These are phyloP conservation scores for Tautogolabrus adspersus DNA, from an alignment of 2,113 vertebrate species.

Conservation along the genomic window DNA sequence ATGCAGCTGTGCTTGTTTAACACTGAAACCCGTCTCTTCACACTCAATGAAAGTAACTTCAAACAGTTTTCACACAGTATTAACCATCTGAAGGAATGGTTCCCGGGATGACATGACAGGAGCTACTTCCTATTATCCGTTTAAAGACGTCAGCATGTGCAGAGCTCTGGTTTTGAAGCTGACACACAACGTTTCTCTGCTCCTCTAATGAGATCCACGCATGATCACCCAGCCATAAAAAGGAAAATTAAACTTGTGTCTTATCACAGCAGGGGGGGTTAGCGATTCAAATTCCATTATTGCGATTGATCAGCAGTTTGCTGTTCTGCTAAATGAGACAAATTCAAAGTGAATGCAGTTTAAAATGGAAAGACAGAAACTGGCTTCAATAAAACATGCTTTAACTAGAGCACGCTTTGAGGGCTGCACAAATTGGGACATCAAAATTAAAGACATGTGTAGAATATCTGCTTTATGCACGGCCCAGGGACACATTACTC, in stretches of 20 bases:
- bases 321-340: background rate
- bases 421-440: background rate
- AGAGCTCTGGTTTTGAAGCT: background rate
- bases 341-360: background rate
- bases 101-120: too few species aligned
- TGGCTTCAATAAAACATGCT: background rate
- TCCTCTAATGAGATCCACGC: background rate
- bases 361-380: constrained; percentile 1
- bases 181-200: constrained; percentile 11
- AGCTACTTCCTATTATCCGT: too few species aligned
- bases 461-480: constrained; percentile 10
- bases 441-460: background rate
- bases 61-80: too few species aligned
- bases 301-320: constrained; percentile 13
- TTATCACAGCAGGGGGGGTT: constrained; percentile 13
- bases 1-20: constrained; percentile 37
- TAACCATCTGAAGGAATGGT: too few species aligned
- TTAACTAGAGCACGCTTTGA: background rate
- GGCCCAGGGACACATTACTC: background rate
- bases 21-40: background rate
- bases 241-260: constrained; percentile 1
- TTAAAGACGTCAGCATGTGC: background rate
- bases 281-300: constrained; percentile 24
- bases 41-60: too few species aligned
- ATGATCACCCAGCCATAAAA: constrained; percentile 15